These are phyloP conservation scores for Chelmon rostratus DNA, from an alignment of 2,797 vertebrate genomes.

Conservation along the genomic window DNA sequence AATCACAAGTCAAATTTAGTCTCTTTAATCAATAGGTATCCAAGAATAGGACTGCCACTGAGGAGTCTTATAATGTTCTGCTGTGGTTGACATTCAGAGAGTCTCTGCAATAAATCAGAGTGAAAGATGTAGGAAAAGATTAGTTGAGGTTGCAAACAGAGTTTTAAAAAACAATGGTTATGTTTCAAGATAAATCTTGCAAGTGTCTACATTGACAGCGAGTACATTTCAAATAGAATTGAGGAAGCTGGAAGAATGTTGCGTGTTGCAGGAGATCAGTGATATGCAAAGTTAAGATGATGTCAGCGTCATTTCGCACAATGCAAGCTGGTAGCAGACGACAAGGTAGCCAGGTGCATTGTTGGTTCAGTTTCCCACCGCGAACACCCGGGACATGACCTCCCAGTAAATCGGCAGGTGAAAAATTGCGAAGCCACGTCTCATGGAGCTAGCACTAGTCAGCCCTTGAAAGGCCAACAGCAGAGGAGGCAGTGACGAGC, in stretches of 20 bases:
- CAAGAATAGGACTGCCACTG: slow-evolving; percentile 36
- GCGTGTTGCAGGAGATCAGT: background rate
- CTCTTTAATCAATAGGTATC: slow-evolving; percentile 24
- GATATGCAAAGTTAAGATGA: background rate
- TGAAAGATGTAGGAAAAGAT: slow-evolving; percentile 45
- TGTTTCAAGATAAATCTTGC: slow-evolving; percentile 20
- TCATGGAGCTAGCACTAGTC: background rate
- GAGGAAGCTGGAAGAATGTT: background rate
- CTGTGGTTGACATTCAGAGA: slow-evolving; percentile 14
- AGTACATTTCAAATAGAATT: slow-evolving; percentile 17
- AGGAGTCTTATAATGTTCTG: slow-evolving; percentile 24
- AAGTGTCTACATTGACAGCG: slow-evolving; percentile 16
- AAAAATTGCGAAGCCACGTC: background rate
- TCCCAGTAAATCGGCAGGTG: slow-evolving; percentile 3
- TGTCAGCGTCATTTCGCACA: background rate
- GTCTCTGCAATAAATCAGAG: slow-evolving; percentile 28
- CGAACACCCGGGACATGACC: background rate
- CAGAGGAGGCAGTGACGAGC: slow-evolving; percentile 2
- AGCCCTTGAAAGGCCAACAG: slow-evolving; percentile 1
- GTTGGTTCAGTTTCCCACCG: too few species aligned
- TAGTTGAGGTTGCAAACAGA: slow-evolving; percentile 27
- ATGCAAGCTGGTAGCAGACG: background rate
- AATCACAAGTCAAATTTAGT: slow-evolving; percentile 26
- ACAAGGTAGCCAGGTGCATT: background rate
- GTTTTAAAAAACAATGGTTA: slow-evolving; percentile 23